phyloP scores from a whole-genome alignment of 2,888 invertebrate genomes.

The Mythimna albipuncta region DNA sequence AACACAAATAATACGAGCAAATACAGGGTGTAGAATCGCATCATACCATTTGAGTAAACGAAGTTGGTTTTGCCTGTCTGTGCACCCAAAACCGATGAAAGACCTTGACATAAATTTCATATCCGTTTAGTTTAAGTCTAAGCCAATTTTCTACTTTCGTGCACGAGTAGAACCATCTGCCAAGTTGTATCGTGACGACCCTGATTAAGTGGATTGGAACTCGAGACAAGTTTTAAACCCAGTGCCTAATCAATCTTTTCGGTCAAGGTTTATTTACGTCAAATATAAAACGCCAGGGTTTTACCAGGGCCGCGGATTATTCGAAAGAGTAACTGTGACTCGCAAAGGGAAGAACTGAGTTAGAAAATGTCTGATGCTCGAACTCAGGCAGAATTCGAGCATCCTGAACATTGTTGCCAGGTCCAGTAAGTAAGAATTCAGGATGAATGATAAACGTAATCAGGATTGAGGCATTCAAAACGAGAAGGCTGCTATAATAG shows the following conservation, averaged over 20 bases:
- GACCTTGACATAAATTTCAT: conserved; percentile 17
- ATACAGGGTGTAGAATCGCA: conserved; percentile 1
- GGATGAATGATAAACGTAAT: too few relatives aligned
- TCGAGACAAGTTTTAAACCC: background rate
- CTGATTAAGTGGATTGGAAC: background rate
- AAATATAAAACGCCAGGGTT: background rate
- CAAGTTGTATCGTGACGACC: conserved; percentile 9
- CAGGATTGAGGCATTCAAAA: too few relatives aligned
- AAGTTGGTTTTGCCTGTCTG: background rate
- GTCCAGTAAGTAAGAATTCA: too few relatives aligned
- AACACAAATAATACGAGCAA: conserved; percentile 2
- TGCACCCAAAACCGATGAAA: background rate
- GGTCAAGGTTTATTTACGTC: background rate
- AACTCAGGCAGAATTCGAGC: too few relatives aligned
- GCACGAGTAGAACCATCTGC: conserved; percentile 16
- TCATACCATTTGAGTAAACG: conserved; percentile 1
- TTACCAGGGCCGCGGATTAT: too few relatives aligned
- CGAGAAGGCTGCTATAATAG: too few relatives aligned
- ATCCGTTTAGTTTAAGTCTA: conserved; percentile 14
- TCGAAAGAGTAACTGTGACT: too few relatives aligned
- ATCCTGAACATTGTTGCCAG: too few relatives aligned
- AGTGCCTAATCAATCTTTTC: background rate
- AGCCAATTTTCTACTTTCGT: conserved; percentile 19
- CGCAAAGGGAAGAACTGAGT: too few relatives aligned
- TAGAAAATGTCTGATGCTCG: too few relatives aligned